phyloP scores from a whole-genome alignment of 1,140 invertebrate species.

The Hylyphantes graminicola region DNA sequence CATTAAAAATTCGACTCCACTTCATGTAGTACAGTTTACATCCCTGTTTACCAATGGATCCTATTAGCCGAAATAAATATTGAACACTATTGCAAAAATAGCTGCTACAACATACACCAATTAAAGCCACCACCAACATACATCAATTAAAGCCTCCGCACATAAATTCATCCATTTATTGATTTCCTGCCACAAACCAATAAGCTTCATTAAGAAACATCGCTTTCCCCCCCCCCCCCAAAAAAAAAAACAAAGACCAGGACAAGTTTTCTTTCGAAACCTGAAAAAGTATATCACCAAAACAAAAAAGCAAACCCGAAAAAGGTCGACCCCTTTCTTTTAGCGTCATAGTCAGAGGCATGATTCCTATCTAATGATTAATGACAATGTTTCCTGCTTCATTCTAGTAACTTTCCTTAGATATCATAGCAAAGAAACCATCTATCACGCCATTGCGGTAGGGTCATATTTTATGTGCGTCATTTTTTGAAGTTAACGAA shows the following conservation, averaged over 20 bases:
- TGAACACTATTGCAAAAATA: no score
- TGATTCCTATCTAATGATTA: conserved; percentile 51
- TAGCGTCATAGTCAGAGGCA: conserved; percentile 48
- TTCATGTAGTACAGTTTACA: no score
- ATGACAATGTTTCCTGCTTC: conserved; percentile 36
- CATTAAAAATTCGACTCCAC: no score
- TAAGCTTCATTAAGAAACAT: no score
- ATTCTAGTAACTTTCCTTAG: conserved; percentile 36
- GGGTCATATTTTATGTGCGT: conserved; percentile 37
- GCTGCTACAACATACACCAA: no score
- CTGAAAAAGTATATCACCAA: neutral
- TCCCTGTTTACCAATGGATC: no score
- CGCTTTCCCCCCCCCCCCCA: no score
- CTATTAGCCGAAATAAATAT: no score
- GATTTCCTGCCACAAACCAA: no score
- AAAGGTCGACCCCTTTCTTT: conserved; percentile 29
- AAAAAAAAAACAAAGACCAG: conserved; percentile 23
- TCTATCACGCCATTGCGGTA: conserved; percentile 45
- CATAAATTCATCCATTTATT: no score
- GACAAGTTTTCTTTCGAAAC: conserved; percentile 2
- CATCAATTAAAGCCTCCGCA: no score
- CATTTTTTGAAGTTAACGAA: conserved; percentile 27
- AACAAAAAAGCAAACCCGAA: neutral
- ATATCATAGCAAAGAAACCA: conserved; percentile 33
- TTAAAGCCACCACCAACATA: no score